Evolutionary conservation across 1,140 invertebrate genomes (phyloP).

Genomic region (Neodiprion pinetum): DNA sequence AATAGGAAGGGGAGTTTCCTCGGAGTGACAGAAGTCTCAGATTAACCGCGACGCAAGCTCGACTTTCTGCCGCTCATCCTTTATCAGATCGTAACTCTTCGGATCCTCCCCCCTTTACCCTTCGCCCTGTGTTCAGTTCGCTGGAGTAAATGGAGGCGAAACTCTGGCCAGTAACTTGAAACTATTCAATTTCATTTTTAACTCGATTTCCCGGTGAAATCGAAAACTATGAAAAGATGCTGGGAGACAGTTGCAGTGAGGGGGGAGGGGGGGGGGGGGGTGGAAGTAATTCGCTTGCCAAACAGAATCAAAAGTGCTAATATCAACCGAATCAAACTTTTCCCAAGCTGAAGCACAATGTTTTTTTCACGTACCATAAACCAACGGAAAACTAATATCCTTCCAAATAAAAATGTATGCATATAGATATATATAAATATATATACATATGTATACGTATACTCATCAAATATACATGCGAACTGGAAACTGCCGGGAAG

Average conservation of each 20-base stretch:
- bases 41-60: neutral
- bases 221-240: slow-evolving; percentile 21
- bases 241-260: neutral
- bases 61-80: neutral
- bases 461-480: too few relatives aligned
- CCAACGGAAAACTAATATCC: too few relatives aligned
- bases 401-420: too few relatives aligned
- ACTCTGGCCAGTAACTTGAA: neutral
- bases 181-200: slow-evolving; percentile 24
- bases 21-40: neutral
- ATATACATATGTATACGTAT: too few relatives aligned
- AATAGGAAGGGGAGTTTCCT: neutral
- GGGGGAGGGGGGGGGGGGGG: too few relatives aligned
- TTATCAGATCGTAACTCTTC: neutral
- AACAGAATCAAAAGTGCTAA: too few relatives aligned
- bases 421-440: too few relatives aligned
- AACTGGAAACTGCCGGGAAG: too few relatives aligned
- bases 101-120: neutral
- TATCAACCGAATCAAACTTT: neutral
- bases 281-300: too few relatives aligned
- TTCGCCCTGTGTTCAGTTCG: neutral
- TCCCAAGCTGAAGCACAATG: neutral
- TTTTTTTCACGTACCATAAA: too few relatives aligned
- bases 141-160: neutral
- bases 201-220: slow-evolving; percentile 26